Conservation (phyloP, 2,888 invertebrate species). For the Parapristionchus giblindavisi region DNA sequence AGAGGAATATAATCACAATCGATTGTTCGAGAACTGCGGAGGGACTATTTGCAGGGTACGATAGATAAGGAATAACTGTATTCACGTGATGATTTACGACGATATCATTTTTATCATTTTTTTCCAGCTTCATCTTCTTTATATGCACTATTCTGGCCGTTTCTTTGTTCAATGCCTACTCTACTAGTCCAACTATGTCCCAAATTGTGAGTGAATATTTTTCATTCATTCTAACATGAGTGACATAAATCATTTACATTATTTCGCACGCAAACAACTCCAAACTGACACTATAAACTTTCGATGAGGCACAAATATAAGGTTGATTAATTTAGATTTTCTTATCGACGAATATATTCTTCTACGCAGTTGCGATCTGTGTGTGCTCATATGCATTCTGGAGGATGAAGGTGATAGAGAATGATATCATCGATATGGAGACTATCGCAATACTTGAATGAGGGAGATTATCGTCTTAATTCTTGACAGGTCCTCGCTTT, state of each 20-base stretch:
- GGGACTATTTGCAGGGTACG: slow-evolving; percentile 49
- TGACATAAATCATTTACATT: neutral
- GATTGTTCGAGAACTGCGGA: slow-evolving; percentile 59
- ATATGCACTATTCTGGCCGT: slow-evolving; percentile 53
- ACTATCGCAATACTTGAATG: neutral
- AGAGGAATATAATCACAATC: slow-evolving; percentile 54
- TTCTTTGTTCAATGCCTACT: slow-evolving; percentile 55
- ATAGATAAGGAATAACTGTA: neutral
- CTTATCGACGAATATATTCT: slow-evolving; percentile 53
- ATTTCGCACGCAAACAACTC: neutral
- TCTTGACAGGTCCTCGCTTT: slow-evolving; percentile 45
- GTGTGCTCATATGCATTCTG: slow-evolving; percentile 51
- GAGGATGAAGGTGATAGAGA: slow-evolving; percentile 49
- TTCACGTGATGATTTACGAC: neutral
- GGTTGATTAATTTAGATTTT: slow-evolving; percentile 46
- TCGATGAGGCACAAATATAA: neutral
- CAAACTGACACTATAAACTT: neutral
- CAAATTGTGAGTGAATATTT: slow-evolving; percentile 46
- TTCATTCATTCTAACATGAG: neutral
- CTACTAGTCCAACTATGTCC: slow-evolving; percentile 47
- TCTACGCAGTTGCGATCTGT: slow-evolving; percentile 51
- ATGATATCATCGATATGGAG: neutral
- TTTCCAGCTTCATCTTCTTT: slow-evolving; percentile 47
- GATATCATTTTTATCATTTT: neutral
- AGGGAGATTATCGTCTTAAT: neutral